These are phyloP conservation scores for Passer montanus DNA, from an alignment of 2,113 vertebrate genomes.

Conservation along the genomic window DNA sequence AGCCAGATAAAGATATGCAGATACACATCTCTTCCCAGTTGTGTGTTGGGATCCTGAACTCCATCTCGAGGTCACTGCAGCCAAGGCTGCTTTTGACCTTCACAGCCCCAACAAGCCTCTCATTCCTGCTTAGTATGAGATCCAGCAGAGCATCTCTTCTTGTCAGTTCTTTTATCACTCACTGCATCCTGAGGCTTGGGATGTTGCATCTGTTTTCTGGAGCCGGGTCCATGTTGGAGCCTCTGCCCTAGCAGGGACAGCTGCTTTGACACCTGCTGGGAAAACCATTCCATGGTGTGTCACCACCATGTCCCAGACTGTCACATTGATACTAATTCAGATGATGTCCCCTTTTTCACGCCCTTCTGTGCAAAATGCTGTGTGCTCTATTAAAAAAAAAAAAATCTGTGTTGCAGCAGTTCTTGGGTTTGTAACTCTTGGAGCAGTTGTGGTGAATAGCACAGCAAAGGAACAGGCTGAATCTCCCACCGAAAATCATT, in stretches of 20 bases:
- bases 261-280: neutral
- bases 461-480: constrained; percentile 85
- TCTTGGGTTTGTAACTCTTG: neutral
- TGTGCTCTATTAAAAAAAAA: neutral
- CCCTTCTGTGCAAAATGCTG: neutral
- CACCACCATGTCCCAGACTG: neutral
- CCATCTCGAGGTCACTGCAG: neutral
- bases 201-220: neutral
- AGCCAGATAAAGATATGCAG: neutral
- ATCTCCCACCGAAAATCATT: constrained; percentile 87
- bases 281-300: neutral
- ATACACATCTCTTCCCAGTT: neutral
- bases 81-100: neutral
- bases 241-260: neutral
- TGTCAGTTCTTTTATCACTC: neutral
- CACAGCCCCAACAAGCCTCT: neutral
- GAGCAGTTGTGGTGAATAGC: constrained; percentile 83
- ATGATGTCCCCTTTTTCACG: neutral
- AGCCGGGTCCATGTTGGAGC: neutral
- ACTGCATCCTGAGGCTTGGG: neutral
- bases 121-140: neutral
- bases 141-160: neutral
- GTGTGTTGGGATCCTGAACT: neutral
- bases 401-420: neutral
- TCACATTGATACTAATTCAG: neutral